Base-by-base conservation (phyloP, 37 sponge, comb jelly and placozoan genomes). In the Halichondria panicea region DNA sequence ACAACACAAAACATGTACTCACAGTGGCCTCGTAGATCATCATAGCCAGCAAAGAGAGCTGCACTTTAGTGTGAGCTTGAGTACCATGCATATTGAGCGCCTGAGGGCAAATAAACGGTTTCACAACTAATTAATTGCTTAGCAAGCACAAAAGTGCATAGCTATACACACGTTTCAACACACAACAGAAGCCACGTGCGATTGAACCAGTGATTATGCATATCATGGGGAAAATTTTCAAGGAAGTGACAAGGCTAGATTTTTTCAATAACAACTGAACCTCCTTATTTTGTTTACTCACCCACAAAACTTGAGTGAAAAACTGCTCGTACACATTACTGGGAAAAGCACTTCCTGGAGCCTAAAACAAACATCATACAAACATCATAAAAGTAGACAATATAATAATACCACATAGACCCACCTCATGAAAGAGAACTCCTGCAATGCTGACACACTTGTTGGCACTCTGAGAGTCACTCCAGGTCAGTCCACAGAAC, bases 401-500 rank as follows among this genome's bases (percentile, higher is more conserved):
- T 9, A 48, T 48, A 18, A 13, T 13, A 48, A 48, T 48, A n/a
- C n/a, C n/a, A n/a, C n/a, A n/a, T n/a, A 18, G 60, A 52, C 46
- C 8, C 24, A 79, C 79, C 79, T 68, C 68, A 4, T 55, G 60
- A 34, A 58, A 79, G 18, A 79, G 32, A 4, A 67, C 43, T 25
- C 68, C 68, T 28, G 79, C 79, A 21, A 79, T 4, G 37, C 1
- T 41, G 12, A 35, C 38, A 33, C 70, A 68, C 56, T 68, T 79
- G 31, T 1, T 37, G 1, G 25, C 11, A 48, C 57, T 56, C 30
- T 36, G 42, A 18, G 42, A 30, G 56, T 79, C 79, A 67, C 27
- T 40, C 78, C 78, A 78, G 24, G 70, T 52, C 41, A 79, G 55
- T 0, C 58, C 68, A 54, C 19, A 55, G 56, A 79, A 79, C 42